phyloP scores from a whole-genome alignment of 2,797 vertebrate genomes.

The Tarsius wallacei region DNA sequence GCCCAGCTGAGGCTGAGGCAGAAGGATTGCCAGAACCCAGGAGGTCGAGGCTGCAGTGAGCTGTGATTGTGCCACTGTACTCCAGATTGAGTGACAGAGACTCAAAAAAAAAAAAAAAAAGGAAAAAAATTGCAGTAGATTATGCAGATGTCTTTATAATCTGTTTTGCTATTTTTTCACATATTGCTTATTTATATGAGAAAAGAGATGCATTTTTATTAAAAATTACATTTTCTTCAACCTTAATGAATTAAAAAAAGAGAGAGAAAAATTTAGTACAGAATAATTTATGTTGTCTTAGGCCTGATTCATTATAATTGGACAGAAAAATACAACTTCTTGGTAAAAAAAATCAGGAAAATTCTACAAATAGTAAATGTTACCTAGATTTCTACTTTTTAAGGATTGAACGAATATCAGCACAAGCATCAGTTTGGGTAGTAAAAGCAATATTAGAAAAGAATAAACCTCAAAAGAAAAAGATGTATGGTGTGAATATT shows the following conservation, averaged over 20 bases:
- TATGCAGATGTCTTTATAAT: conserved; percentile 30
- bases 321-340: not conserved
- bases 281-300: conserved; percentile 20
- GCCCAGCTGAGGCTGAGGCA: too few relatives aligned
- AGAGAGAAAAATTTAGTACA: not conserved
- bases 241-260: not conserved
- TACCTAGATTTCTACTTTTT: not conserved
- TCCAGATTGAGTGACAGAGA: too few relatives aligned
- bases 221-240: conserved; percentile 49
- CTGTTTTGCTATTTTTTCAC: not conserved
- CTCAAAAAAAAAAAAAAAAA: too few relatives aligned
- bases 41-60: too few relatives aligned
- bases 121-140: not conserved
- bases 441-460: not conserved
- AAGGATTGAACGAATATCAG: not conserved
- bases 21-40: too few relatives aligned
- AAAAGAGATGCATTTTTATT: conserved; percentile 41
- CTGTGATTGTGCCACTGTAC: too few relatives aligned
- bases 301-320: not conserved
- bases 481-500: not conserved
- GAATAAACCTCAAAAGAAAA: not conserved
- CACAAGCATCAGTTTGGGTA: not conserved
- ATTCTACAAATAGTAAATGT: not conserved
- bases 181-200: not conserved
- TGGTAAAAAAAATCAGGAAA: conserved; percentile 37